Evolutionary conservation across 2,888 invertebrate genomes (phyloP).

Genomic region (Idaea aversata): DNA sequence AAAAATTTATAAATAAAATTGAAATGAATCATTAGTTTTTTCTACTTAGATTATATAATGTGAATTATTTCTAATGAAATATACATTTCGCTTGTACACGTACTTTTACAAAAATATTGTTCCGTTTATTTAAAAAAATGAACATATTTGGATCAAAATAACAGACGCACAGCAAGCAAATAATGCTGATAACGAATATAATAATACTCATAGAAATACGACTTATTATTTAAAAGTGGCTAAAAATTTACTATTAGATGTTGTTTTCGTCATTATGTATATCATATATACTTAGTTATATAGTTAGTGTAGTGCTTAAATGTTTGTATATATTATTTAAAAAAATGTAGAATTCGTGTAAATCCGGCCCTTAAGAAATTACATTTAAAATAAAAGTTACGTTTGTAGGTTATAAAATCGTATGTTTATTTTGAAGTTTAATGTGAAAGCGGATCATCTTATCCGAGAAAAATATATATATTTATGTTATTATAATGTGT

Average conservation of each 20-base stretch:
- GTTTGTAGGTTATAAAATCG: conserved; percentile 21
- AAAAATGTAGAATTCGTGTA: conserved; percentile 66
- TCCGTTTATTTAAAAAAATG: conserved; percentile 15
- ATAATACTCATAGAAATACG: conserved; percentile 17
- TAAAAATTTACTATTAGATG: conserved; percentile 23
- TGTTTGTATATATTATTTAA: conserved; percentile 69
- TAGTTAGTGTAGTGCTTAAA: conserved; percentile 57
- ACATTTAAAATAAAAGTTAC: conserved; percentile 18
- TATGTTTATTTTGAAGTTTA: conserved; percentile 26
- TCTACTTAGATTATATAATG: conserved; percentile 42
- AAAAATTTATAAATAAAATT: conserved; percentile 32
- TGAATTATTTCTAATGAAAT: conserved; percentile 23
- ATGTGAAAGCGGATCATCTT: conserved; percentile 24
- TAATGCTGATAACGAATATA: conserved; percentile 15
- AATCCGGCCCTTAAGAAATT: conserved; percentile 55
- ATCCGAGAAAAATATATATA: conserved; percentile 16
- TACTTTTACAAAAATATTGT: conserved; percentile 15
- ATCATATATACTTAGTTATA: conserved; percentile 36
- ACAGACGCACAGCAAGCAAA: conserved; percentile 28
- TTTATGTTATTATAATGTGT: conserved; percentile 24
- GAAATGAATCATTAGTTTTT: conserved; percentile 43
- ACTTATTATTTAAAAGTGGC: conserved; percentile 22
- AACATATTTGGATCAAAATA: conserved; percentile 12
- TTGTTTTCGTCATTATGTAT: conserved; percentile 28
- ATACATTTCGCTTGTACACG: conserved; percentile 36